Conservation (phyloP, 2,888 invertebrate species). For the Stenodera caucasica region DNA sequence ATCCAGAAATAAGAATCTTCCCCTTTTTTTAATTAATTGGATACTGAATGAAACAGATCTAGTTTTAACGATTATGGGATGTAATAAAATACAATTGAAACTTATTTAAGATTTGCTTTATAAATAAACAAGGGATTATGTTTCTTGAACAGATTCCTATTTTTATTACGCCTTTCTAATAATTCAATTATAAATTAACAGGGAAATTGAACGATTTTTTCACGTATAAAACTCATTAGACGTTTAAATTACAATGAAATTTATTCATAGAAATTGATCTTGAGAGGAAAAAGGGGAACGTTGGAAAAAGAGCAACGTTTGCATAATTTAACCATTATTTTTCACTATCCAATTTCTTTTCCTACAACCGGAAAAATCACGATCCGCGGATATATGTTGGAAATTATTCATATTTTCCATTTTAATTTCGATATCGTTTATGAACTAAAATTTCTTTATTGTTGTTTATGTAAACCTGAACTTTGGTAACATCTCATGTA, state of each 20-base stretch:
- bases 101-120: constrained; percentile 27
- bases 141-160: constrained; percentile 19
- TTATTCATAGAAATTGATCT: background rate
- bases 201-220: too few relatives aligned
- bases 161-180: background rate
- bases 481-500: constrained; percentile 26
- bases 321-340: background rate
- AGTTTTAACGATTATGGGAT: constrained; percentile 26
- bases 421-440: constrained; percentile 36
- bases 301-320: background rate
- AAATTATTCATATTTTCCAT: too few relatives aligned
- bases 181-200: too few relatives aligned
- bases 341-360: background rate
- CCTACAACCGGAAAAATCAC: background rate
- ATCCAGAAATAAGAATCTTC: background rate
- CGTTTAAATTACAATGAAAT: background rate
- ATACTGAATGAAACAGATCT: constrained; percentile 28
- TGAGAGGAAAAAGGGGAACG: background rate
- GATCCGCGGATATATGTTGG: background rate
- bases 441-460: too few relatives aligned
- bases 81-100: constrained; percentile 28
- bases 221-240: too few relatives aligned
- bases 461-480: too few relatives aligned
- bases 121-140: constrained; percentile 28
- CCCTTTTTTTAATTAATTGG: constrained; percentile 13